Base-by-base conservation (phyloP, 2,888 invertebrate species). In the Orthosia incerta region DNA sequence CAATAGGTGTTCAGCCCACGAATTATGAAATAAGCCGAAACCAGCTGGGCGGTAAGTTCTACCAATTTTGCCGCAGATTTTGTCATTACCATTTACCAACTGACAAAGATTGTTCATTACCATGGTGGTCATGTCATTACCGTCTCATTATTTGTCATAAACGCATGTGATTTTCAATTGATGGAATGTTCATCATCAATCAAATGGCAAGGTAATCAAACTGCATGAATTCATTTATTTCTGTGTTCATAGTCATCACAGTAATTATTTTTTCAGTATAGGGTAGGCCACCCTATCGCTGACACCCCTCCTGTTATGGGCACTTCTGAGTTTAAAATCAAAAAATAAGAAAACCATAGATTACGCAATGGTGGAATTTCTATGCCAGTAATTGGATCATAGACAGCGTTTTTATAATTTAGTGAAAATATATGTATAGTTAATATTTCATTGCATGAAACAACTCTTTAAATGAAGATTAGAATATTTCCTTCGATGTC, bases 11-110 rank as follows among this genome's bases (percentile, higher is more conserved):
- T 76, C 92, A 92, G 71, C 90, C 91, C 20, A 88, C 92, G 55
- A 96, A 95, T 91, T 96, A 96, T 84, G 95, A 95, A 78, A 76
- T 94, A 86, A 96, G 95, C 93, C 88, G 95, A 82, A 94, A 94
- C 80, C 90, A 89, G 76, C 84, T 92, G 67, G 91, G 91, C 67
- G 91, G 91, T 87, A 84, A 88, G 86, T 87, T 63, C 23, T 71
- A 69, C 20, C 16, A 70, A 45, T 39, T 48, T 45, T 46, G 70
- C n/a, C 62, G 55, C 23, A 46, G 4, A 62, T 53, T 39, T 59
- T 31, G 48, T 53, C 75, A 66, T 83, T 23, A 59, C 18, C 66
- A 76, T 68, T 48, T 56, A 71, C n/a, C 50, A 60, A 53, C 69
- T 57, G 68, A 53, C 65, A 67, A 71, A 46, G 18, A 77, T 82